phyloP scores from a whole-genome alignment of 2,888 invertebrate genomes.

The Hyppa rectilinea region DNA sequence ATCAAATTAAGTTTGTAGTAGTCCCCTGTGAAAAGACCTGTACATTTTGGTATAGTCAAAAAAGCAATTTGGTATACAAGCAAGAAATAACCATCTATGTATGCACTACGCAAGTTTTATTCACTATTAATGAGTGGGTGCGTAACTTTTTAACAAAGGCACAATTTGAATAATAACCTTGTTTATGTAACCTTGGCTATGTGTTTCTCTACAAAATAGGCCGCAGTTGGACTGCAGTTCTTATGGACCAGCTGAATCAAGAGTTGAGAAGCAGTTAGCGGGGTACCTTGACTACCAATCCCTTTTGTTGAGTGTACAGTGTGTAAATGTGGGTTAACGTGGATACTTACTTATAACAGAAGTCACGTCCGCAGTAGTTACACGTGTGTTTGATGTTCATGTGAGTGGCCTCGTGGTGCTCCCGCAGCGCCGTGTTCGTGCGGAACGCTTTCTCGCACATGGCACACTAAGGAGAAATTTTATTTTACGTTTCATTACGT shows the following conservation, averaged over 20 bases:
- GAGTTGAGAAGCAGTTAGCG: background rate
- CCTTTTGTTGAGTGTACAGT: constrained; percentile 12
- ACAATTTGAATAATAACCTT: no score
- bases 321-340: background rate
- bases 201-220: background rate
- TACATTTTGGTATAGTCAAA: background rate
- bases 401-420: constrained; percentile 87
- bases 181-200: background rate
- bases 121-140: no score
- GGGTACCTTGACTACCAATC: background rate
- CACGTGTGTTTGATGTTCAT: constrained; percentile 89
- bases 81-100: background rate
- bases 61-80: background rate
- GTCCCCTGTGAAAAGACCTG: constrained; percentile 13
- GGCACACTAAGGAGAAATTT: constrained; percentile 75
- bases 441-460: constrained; percentile 87
- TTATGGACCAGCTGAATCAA: background rate
- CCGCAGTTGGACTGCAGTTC: no score
- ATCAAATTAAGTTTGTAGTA: constrained; percentile 13
- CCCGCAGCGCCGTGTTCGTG: constrained; percentile 85
- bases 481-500: background rate
- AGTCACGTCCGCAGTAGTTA: constrained; percentile 84
- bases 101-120: no score
- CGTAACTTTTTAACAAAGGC: no score
- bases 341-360: constrained; percentile 84